Evolutionary conservation across 2,113 vertebrate species (phyloP).

Genomic region (Pantherophis guttatus): DNA sequence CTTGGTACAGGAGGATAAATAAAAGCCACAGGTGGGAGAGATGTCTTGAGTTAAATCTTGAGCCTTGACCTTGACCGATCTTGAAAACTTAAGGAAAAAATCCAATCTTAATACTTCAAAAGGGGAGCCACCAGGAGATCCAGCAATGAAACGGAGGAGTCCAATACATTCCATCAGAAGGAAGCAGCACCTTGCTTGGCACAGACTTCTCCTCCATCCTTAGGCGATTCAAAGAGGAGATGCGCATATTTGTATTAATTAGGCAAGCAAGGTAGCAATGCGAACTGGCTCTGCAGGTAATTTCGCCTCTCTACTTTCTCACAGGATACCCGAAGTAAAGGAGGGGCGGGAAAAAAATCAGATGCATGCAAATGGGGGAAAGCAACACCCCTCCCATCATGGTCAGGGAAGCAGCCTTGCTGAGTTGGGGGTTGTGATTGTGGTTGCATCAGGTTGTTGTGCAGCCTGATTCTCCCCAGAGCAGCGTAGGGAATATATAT

Average conservation of each 20-base stretch:
- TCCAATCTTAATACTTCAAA: neutral
- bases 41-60: neutral
- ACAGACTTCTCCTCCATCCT: neutral
- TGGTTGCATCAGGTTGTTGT: slow-evolving; percentile 10
- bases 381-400: neutral
- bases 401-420: neutral
- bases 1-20: neutral
- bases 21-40: neutral
- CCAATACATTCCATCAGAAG: neutral
- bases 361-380: neutral
- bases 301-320: neutral
- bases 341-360: too few relatives aligned
- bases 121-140: neutral
- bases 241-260: neutral
- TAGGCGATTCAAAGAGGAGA: neutral
- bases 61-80: neutral
- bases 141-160: neutral
- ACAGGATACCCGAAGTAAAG: neutral
- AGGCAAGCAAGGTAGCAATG: neutral
- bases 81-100: neutral
- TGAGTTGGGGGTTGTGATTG: neutral
- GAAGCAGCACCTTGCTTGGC: neutral
- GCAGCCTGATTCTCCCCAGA: neutral
- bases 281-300: neutral
- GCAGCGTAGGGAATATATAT: neutral